phyloP scores from a whole-genome alignment of 2,113 vertebrate genomes.

The Tragelaphus buxtoni region DNA sequence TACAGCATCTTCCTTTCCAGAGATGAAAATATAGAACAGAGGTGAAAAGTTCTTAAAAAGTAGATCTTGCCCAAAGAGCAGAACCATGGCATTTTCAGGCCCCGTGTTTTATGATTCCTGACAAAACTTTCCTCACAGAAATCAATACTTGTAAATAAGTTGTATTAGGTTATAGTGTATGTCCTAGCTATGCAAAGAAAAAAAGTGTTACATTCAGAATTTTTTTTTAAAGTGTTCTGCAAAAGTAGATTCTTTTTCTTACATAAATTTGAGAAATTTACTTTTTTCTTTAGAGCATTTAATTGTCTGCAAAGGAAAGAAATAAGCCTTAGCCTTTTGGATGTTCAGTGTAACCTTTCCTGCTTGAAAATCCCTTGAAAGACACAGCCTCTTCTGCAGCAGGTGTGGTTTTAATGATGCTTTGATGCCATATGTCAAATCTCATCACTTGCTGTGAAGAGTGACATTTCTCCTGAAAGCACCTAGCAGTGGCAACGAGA shows the following conservation, averaged over 20 bases:
- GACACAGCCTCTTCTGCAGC: constrained; percentile 86
- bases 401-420: constrained; percentile 93
- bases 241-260: not conserved
- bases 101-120: not conserved
- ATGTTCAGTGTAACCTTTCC: constrained; percentile 84
- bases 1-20: not conserved
- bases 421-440: constrained; percentile 99
- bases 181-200: not conserved
- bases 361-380: constrained; percentile 84
- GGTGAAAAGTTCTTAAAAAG: not conserved
- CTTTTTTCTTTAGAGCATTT: constrained; percentile 38
- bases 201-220: not conserved
- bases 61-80: not conserved
- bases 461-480: constrained; percentile 92
- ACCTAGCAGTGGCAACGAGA: constrained; percentile 83
- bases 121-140: not conserved
- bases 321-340: constrained; percentile 77
- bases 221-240: not conserved
- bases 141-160: not conserved
- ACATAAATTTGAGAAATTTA: not conserved
- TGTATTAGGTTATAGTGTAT: not conserved
- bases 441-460: constrained; percentile 95
- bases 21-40: not conserved
- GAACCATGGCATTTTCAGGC: not conserved
- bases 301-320: constrained; percentile 72